These are phyloP conservation scores for Minunthozetes semirufus DNA, from an alignment of 2,888 invertebrate genomes.

Conservation along the genomic window DNA sequence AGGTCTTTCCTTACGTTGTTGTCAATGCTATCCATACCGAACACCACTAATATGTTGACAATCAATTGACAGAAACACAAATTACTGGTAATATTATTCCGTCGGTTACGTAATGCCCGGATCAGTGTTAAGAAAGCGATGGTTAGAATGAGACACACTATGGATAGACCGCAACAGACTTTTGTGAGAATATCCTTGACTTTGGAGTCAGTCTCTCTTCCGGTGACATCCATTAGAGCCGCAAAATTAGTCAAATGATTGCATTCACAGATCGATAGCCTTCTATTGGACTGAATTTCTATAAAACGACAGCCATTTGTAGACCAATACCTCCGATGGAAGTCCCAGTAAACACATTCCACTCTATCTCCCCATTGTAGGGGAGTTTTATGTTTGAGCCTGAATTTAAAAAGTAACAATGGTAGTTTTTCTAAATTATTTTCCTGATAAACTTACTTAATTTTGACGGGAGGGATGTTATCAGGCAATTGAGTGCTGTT, in stretches of 20 bases:
- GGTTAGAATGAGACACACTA: conserved; percentile 37
- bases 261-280: conserved; percentile 43
- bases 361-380: conserved; percentile 14
- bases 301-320: conserved; percentile 42
- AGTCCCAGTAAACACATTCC: conserved; percentile 35
- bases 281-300: conserved; percentile 39
- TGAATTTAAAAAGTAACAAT: no score
- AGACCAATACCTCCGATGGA: conserved; percentile 34
- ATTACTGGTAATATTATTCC: conserved; percentile 39
- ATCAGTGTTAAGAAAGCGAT: conserved; percentile 37
- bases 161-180: conserved; percentile 34
- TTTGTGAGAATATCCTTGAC: conserved; percentile 35
- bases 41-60: conserved; percentile 37
- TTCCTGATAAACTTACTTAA: background rate
- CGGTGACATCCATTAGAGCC: conserved; percentile 43
- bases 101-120: conserved; percentile 37
- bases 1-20: conserved; percentile 22
- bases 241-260: conserved; percentile 44
- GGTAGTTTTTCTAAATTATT: no score
- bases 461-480: background rate
- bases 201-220: conserved; percentile 19
- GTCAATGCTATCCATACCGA: conserved; percentile 33
- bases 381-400: background rate
- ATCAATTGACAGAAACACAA: conserved; percentile 38
- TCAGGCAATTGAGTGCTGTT: background rate